Evolutionary conservation across 1,140 invertebrate species (phyloP).

Genomic region (Lepidotrigona ventralis): DNA sequence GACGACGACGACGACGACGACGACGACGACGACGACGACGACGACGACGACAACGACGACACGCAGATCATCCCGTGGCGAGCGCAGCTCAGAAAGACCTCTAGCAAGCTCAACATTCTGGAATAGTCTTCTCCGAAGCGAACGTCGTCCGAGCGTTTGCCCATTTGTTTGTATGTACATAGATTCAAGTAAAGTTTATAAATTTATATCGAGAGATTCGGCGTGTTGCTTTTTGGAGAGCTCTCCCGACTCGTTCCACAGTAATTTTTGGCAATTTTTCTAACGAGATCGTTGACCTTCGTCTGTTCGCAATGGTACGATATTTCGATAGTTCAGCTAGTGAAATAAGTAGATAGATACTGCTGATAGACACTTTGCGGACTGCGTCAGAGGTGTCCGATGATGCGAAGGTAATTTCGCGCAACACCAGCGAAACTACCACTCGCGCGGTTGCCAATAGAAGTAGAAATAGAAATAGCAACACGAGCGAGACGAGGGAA

Average conservation of each 20-base stretch:
- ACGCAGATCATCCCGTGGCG: constrained; percentile 90
- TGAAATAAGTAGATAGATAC: too few species aligned
- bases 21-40: too few species aligned
- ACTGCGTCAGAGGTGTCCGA: too few species aligned
- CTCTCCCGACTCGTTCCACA: too few species aligned
- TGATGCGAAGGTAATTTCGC: neutral
- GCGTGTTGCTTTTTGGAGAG: too few species aligned
- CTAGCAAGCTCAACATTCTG: constrained; percentile 89
- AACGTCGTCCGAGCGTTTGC: too few species aligned
- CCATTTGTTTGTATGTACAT: constrained; percentile 23
- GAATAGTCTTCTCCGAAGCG: constrained; percentile 78
- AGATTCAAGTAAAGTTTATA: constrained; percentile 38
- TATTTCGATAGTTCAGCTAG: too few species aligned
- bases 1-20: too few species aligned
- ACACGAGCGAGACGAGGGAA: neutral
- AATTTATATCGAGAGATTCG: constrained; percentile 13
- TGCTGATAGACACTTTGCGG: too few species aligned
- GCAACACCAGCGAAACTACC: neutral
- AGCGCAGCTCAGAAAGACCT: constrained; percentile 92
- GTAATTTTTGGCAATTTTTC: too few species aligned
- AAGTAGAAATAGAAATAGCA: neutral
- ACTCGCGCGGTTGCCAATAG: neutral
- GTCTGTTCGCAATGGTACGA: too few species aligned
- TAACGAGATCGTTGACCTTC: too few species aligned
- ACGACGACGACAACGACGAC: constrained; percentile 74